A percentile compares a stretch with the other conserved stretches of the same genome.
Evolutionary conservation across 2,113 vertebrate species (phyloP).

Genomic region (Tursiops truncatus): DNA sequence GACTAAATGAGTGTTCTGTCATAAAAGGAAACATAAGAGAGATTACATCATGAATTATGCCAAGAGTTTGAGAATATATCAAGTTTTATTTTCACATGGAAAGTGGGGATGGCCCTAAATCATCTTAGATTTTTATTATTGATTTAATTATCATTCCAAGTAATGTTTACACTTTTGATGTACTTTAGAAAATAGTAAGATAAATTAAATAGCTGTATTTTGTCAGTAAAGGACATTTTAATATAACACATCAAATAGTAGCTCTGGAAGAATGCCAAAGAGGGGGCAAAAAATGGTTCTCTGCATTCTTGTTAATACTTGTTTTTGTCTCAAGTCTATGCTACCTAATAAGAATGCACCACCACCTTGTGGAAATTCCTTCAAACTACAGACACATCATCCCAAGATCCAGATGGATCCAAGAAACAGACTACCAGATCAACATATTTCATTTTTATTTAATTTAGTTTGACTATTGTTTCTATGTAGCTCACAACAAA

Average conservation of each 20-base stretch:
- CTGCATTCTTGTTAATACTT: neutral
- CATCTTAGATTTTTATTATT: neutral
- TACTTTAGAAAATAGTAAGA: neutral
- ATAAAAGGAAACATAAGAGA: slow-evolving; percentile 12
- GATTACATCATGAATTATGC: neutral
- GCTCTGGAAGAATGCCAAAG: neutral
- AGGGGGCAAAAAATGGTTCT: neutral
- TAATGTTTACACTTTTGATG: neutral
- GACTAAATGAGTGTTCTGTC: neutral
- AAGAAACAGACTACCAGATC: neutral
- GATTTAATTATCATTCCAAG: neutral
- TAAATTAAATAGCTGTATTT: neutral
- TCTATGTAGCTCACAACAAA: neutral
- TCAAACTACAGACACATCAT: slow-evolving; percentile 47
- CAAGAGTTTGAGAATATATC: neutral
- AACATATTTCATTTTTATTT: neutral
- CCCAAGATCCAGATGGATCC: slow-evolving; percentile 14
- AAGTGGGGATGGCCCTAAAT: neutral
- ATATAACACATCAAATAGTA: neutral
- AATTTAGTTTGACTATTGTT: neutral
- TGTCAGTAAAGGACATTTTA: neutral
- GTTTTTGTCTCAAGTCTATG: neutral
- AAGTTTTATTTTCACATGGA: neutral
- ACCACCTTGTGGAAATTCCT: slow-evolving; percentile 58
- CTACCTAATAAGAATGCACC: slow-evolving; percentile 34